A percentile compares a stretch with the other conserved stretches of the same genome.
Evolutionary conservation across 2,797 vertebrate species (phyloP).

Genomic region (Threskiornis aethiopicus): DNA sequence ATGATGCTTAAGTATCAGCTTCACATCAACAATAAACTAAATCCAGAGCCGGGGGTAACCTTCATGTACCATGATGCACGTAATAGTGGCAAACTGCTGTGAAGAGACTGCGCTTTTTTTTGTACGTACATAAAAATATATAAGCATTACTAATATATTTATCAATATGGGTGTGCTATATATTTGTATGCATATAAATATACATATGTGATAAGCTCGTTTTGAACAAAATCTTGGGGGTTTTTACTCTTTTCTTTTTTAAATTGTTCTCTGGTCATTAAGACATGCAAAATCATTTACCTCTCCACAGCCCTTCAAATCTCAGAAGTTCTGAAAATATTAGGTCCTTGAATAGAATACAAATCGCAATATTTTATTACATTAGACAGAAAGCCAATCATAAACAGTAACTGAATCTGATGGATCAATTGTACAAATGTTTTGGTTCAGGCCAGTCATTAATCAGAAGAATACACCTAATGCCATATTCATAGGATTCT

Average conservation of each 20-base stretch:
- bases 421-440: not conserved
- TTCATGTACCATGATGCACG: not conserved
- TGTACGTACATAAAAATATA: not conserved
- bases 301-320: not conserved
- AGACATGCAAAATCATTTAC: not conserved
- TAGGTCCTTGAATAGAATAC: not conserved
- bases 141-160: not conserved
- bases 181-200: not conserved
- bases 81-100: not conserved
- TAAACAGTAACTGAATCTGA: not conserved
- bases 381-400: not conserved
- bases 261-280: not conserved
- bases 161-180: not conserved
- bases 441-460: not conserved
- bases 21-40: not conserved
- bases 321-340: not conserved
- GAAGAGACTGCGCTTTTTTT: not conserved
- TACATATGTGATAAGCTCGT: rapidly evolving
- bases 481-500: constrained; percentile 31
- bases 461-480: not conserved
- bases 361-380: not conserved
- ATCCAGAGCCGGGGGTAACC: not conserved
- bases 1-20: not conserved
- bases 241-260: not conserved
- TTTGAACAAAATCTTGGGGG: rapidly evolving